Conservation (phyloP, 2,888 invertebrate genomes). For the Nephrotoma guestfalica region DNA sequence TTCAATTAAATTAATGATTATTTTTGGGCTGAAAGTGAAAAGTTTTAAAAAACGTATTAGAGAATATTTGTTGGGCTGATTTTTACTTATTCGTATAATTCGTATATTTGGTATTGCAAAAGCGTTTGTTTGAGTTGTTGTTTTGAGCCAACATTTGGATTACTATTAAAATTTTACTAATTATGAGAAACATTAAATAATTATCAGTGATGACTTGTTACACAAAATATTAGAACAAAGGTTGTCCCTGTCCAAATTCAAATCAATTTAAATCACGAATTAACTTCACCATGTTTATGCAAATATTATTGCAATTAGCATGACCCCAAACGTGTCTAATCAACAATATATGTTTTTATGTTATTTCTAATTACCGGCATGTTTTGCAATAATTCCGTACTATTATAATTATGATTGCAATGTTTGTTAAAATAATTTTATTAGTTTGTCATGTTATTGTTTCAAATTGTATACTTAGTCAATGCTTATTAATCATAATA, state of each 20-base stretch:
- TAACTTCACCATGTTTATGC: neutral
- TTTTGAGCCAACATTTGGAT: no score
- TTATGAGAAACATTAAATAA: no score
- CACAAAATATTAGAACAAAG: neutral
- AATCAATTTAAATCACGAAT: neutral
- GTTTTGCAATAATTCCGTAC: neutral
- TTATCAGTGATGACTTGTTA: no score
- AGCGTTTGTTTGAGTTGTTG: no score
- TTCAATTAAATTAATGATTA: no score
- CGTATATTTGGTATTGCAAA: no score
- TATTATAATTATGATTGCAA: neutral
- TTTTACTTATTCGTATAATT: no score
- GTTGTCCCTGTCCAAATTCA: neutral
- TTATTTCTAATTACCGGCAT: neutral
- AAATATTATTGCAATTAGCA: neutral
- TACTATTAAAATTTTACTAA: no score
- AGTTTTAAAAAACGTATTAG: no score
- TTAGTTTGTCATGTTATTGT: neutral
- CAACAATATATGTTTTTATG: neutral
- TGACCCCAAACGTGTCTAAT: neutral
- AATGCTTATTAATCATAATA: neutral
- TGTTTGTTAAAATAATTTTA: neutral
- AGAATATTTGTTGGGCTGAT: no score
- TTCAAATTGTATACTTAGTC: neutral
- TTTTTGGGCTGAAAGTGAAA: no score